Percentiles rank a stretch among this genome's conserved stretches.
phyloP scores from a whole-genome alignment of 2,113 vertebrate species.

The Paralichthys olivaceus region DNA sequence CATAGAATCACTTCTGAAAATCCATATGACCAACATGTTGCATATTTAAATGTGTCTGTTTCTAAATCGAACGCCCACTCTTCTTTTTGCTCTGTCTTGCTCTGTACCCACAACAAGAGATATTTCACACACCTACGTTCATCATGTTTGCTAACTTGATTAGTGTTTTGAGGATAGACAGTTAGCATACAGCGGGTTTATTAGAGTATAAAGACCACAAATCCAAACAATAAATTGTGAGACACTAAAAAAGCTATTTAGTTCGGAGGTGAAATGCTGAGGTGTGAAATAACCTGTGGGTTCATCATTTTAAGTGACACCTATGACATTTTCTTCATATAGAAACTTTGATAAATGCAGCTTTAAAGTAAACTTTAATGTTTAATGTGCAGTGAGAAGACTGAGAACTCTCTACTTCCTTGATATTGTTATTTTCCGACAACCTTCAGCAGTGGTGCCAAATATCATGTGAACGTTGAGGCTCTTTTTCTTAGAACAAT shows the following conservation, averaged over 20 bases:
- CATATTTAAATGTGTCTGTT: too few relatives aligned
- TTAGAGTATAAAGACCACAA: background rate
- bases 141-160: too few relatives aligned
- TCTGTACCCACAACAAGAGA: too few relatives aligned
- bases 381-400: background rate
- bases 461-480: background rate
- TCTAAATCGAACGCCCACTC: background rate
- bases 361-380: background rate
- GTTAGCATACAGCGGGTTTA: too few relatives aligned
- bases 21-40: too few relatives aligned
- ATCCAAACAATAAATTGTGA: background rate
- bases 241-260: background rate
- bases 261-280: background rate
- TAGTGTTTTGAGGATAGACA: too few relatives aligned
- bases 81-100: background rate
- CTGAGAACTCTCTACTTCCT: background rate
- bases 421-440: background rate
- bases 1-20: background rate
- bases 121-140: too few relatives aligned
- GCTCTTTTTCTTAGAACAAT: background rate
- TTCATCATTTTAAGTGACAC: background rate
- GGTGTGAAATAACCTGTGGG: background rate
- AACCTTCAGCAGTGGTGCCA: background rate
- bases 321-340: background rate
- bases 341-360: background rate